phyloP scores from a whole-genome alignment of 2,113 vertebrate genomes.

The Mormyrus lacerda region DNA sequence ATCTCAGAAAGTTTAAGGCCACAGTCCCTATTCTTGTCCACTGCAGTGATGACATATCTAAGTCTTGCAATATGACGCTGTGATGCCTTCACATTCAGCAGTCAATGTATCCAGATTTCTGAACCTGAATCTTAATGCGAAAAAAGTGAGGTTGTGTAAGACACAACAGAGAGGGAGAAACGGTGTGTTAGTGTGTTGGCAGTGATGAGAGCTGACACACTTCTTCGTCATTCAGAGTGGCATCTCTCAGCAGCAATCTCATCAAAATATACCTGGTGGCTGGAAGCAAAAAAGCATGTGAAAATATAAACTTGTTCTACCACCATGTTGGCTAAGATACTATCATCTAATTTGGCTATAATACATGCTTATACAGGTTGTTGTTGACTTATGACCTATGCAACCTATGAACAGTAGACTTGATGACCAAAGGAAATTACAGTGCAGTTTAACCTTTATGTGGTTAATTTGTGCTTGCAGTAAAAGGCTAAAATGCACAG shows the following conservation, averaged over 20 bases:
- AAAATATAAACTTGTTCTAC: not conserved
- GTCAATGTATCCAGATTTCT: not conserved
- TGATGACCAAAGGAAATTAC: too few species aligned
- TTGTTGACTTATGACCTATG: too few species aligned
- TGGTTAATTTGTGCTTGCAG: too few species aligned
- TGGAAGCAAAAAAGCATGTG: not conserved
- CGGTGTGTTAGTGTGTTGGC: not conserved
- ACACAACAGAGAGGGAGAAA: not conserved
- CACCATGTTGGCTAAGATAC: not conserved
- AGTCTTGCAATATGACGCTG: not conserved
- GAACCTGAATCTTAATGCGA: not conserved
- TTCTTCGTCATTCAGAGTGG: not conserved
- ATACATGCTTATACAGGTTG: not conserved
- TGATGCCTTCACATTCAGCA: not conserved
- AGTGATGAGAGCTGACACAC: not conserved
- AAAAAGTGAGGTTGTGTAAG: not conserved
- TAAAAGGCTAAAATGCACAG: too few species aligned
- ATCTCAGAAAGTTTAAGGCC: too few species aligned
- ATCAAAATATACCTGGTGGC: not conserved
- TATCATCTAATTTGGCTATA: not conserved
- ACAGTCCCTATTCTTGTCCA: not conserved
- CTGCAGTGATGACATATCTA: not conserved
- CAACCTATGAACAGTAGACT: too few species aligned
- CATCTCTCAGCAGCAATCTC: not conserved
- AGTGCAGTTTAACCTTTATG: too few species aligned